Conservation (phyloP, 1,140 invertebrate species). For the Tetramorium simillimum region DNA sequence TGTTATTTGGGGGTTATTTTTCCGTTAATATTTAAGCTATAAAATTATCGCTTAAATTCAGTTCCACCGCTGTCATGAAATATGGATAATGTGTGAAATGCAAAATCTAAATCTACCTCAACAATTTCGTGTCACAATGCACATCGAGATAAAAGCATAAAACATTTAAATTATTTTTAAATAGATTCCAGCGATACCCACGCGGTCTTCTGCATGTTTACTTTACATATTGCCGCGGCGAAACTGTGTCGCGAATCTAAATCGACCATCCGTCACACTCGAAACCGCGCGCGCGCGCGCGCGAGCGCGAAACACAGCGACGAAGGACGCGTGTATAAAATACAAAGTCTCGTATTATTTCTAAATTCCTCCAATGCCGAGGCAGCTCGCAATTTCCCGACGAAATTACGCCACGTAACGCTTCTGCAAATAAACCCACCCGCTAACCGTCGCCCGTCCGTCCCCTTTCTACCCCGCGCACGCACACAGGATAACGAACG, state of each 20-base stretch:
- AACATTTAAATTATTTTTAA: slow-evolving; percentile 22
- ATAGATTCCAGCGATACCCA: not conserved
- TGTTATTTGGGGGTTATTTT: too few species aligned
- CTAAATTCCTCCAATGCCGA: slow-evolving; percentile 45
- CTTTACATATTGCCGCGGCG: not conserved
- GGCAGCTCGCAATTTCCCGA: slow-evolving; percentile 56
- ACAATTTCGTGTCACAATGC: not conserved
- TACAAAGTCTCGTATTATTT: slow-evolving; percentile 45
- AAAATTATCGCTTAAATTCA: not conserved
- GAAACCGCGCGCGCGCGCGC: not conserved
- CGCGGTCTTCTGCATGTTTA: slow-evolving; percentile 16
- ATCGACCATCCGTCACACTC: slow-evolving; percentile 12
- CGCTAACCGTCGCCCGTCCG: slow-evolving; percentile 28
- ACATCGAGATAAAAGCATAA: slow-evolving; percentile 2
- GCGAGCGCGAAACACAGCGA: not conserved
- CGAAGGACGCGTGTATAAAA: not conserved
- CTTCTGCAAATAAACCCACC: slow-evolving; percentile 59
- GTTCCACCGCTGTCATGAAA: not conserved
- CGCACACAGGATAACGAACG: slow-evolving; percentile 58
- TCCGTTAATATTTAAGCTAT: not conserved
- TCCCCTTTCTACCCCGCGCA: not conserved
- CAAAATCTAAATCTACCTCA: slow-evolving; percentile 6
- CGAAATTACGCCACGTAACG: slow-evolving; percentile 59
- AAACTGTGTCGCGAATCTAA: slow-evolving; percentile 29
- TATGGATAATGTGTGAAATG: not conserved